Conservation (phyloP, 2,888 invertebrate species). For the Trissolcus japonicus region DNA sequence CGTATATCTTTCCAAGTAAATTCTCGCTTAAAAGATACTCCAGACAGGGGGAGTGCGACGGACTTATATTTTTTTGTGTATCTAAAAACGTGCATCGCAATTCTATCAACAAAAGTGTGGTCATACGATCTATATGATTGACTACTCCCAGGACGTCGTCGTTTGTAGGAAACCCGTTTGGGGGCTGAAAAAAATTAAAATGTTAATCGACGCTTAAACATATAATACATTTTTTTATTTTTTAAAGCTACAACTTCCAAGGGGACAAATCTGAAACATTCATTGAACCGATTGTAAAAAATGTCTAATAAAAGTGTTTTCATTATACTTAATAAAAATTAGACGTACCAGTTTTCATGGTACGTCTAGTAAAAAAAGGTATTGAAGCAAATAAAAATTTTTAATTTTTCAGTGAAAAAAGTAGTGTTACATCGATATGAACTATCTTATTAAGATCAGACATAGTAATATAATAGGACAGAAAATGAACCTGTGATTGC, state of each 20-base stretch:
- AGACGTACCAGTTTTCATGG: not conserved
- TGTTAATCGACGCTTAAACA: too few species aligned
- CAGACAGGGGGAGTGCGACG: slow-evolving; percentile 83
- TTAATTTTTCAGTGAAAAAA: not conserved
- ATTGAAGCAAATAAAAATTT: too few species aligned
- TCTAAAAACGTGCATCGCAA: slow-evolving; percentile 78
- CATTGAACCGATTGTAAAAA: too few species aligned
- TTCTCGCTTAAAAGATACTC: slow-evolving; percentile 91
- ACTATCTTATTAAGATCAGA: not conserved
- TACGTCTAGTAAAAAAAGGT: not conserved
- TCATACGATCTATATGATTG: slow-evolving; percentile 94
- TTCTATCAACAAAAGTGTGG: slow-evolving; percentile 88
- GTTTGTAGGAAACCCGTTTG: slow-evolving; percentile 79
- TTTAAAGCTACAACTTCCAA: too few species aligned
- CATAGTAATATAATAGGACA: not conserved
- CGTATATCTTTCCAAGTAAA: slow-evolving; percentile 88
- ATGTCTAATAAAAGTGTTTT: too few species aligned
- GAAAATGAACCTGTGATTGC: slow-evolving; percentile 79
- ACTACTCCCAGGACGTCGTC: slow-evolving; percentile 94
- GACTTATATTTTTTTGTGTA: slow-evolving; percentile 71
- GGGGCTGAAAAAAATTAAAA: slow-evolving; percentile 72
- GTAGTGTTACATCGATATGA: too few species aligned
- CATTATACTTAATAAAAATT: too few species aligned
- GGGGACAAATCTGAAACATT: too few species aligned
- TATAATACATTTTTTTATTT: too few species aligned